Evolutionary conservation across 2,797 vertebrate genomes (phyloP).

Genomic region (Lates japonicus): DNA sequence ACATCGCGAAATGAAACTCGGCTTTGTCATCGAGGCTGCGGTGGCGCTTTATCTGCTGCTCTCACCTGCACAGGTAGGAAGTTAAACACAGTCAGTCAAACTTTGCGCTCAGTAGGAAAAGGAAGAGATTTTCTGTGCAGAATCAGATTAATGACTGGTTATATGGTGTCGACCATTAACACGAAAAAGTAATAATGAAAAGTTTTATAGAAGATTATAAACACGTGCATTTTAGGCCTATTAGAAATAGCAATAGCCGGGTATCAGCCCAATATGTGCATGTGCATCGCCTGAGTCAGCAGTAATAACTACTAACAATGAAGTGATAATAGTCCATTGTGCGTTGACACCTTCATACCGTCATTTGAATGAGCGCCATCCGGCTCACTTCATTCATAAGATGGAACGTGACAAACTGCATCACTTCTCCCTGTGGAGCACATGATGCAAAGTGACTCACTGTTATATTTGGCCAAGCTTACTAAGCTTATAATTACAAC

Average conservation of each 20-base stretch:
- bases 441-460: slow-evolving; percentile 69
- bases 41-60: slow-evolving; percentile 86
- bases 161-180: neutral
- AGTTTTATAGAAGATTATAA: neutral
- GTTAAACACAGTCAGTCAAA: neutral
- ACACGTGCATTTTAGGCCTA: neutral
- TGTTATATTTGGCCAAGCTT: slow-evolving; percentile 58
- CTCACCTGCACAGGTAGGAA: slow-evolving; percentile 89
- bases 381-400: slow-evolving; percentile 77
- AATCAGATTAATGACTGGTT: neutral
- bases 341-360: slow-evolving; percentile 39
- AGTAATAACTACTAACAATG: slow-evolving; percentile 21
- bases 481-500: slow-evolving; percentile 70
- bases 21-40: slow-evolving; percentile 83
- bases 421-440: slow-evolving; percentile 45
- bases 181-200: neutral
- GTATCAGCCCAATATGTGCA: neutral
- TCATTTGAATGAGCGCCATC: slow-evolving; percentile 63
- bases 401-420: slow-evolving; percentile 82
- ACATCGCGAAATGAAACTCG: slow-evolving; percentile 85
- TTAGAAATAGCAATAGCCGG: neutral
- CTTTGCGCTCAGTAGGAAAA: neutral
- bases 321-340: slow-evolving; percentile 35
- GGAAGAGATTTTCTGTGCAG: no score
- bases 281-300: slow-evolving; percentile 34